phyloP scores from a whole-genome alignment of 2,797 vertebrate species.

The Rallus crepitans region DNA sequence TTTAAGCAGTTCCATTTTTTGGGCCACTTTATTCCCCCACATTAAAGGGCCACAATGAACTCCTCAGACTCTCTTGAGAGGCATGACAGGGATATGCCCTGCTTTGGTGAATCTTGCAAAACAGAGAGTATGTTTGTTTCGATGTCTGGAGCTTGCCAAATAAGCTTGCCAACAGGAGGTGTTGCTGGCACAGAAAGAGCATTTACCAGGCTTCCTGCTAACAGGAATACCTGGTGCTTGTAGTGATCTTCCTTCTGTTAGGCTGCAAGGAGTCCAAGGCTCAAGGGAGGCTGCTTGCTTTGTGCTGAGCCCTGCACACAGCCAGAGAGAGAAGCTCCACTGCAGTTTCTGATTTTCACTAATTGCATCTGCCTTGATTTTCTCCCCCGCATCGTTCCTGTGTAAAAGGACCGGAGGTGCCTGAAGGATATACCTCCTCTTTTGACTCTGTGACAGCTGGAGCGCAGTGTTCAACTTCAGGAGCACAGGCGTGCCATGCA shows the following conservation, averaged over 20 bases:
- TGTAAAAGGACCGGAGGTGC: slow-evolving; percentile 27
- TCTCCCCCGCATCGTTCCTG: background rate
- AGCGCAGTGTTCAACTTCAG: background rate
- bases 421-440: background rate
- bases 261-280: background rate
- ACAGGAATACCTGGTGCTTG: slow-evolving; percentile 62
- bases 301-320: background rate
- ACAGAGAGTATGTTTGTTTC: background rate
- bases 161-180: slow-evolving; percentile 58
- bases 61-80: background rate
- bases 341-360: slow-evolving; percentile 20
- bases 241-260: slow-evolving; percentile 40
- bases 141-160: slow-evolving; percentile 12
- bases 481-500: background rate
- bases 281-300: slow-evolving; percentile 15
- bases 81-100: background rate
- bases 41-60: background rate
- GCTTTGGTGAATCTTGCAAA: background rate
- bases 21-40: background rate
- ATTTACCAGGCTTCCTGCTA: slow-evolving; percentile 43
- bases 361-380: background rate
- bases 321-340: background rate
- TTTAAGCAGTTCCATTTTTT: background rate
- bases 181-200: slow-evolving; percentile 39
- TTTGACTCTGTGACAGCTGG: slow-evolving; percentile 2